phyloP scores from a whole-genome alignment of 2,113 vertebrate species.

The Cephalopholis sonnerati region DNA sequence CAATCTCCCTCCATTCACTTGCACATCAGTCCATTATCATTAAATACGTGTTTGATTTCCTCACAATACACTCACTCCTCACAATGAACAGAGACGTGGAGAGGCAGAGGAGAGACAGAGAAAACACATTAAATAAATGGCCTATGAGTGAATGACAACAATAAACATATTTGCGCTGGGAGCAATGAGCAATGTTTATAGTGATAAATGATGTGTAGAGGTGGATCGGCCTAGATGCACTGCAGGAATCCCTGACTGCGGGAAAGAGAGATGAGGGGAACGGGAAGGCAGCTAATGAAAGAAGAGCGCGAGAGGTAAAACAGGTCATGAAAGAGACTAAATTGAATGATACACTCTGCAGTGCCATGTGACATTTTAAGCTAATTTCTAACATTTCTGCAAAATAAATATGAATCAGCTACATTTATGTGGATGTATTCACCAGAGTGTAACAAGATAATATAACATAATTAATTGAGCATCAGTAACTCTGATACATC shows the following conservation, averaged over 20 bases:
- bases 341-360: background rate
- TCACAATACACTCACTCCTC: slow-evolving; percentile 68
- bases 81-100: slow-evolving; percentile 57
- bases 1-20: slow-evolving; percentile 74
- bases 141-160: slow-evolving; percentile 77
- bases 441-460: background rate
- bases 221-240: slow-evolving; percentile 42
- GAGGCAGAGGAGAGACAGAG: slow-evolving; percentile 44
- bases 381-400: slow-evolving; percentile 21
- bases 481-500: background rate
- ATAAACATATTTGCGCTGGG: slow-evolving; percentile 76
- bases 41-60: slow-evolving; percentile 82
- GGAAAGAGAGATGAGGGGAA: background rate
- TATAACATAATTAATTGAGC: background rate
- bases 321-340: slow-evolving; percentile 25
- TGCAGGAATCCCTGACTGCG: slow-evolving; percentile 23
- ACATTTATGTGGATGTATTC: background rate
- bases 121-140: slow-evolving; percentile 79
- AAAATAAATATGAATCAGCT: slow-evolving; percentile 13
- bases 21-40: slow-evolving; percentile 79
- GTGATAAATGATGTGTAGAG: slow-evolving; percentile 74
- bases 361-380: background rate
- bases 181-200: slow-evolving; percentile 76
- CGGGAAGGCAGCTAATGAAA: background rate
- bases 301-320: slow-evolving; percentile 9